A percentile compares a stretch with the other conserved stretches of the same genome.
Evolutionary conservation across 2,888 invertebrate species (phyloP).

Genomic region (Pomacea canaliculata): DNA sequence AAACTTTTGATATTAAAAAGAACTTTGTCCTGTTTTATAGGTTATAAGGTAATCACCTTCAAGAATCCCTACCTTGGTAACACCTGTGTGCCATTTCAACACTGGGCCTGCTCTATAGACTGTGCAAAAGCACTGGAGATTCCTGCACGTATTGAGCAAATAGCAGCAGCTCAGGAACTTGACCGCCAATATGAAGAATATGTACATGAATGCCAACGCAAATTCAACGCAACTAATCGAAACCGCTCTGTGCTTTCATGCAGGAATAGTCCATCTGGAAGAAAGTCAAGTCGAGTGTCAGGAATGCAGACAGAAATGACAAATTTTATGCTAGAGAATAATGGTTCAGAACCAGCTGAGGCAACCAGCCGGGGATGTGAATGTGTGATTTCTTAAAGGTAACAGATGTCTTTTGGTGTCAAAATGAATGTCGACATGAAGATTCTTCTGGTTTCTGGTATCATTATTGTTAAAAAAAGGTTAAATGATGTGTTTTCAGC

Average conservation of each 20-base stretch:
- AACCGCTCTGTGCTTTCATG: conserved; percentile 33
- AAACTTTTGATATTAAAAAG: no score
- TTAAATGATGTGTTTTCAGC: no score
- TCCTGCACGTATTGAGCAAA: conserved; percentile 69
- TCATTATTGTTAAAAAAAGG: no score
- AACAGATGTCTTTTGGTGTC: no score
- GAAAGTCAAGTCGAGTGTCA: not conserved
- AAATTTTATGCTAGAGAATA: not conserved
- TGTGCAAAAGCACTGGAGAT: conserved; percentile 71
- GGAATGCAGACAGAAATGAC: not conserved
- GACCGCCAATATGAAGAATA: conserved; percentile 66
- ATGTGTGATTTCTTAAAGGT: conserved; percentile 16
- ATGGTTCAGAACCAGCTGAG: conserved; percentile 8
- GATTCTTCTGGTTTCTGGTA: no score
- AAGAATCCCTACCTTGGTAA: conserved; percentile 72
- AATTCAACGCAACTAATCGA: conserved; percentile 38
- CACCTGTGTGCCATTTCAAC: conserved; percentile 72
- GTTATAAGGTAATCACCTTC: conserved; percentile 72
- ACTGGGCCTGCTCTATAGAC: conserved; percentile 71
- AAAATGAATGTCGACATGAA: no score
- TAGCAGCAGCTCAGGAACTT: conserved; percentile 64
- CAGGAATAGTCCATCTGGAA: conserved; percentile 25
- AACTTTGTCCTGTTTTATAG: conserved; percentile 47
- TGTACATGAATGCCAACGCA: conserved; percentile 52
- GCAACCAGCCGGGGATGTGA: conserved; percentile 13